Base-by-base conservation (phyloP, 1,140 invertebrate species). In the Aphaenogaster rudis region DNA sequence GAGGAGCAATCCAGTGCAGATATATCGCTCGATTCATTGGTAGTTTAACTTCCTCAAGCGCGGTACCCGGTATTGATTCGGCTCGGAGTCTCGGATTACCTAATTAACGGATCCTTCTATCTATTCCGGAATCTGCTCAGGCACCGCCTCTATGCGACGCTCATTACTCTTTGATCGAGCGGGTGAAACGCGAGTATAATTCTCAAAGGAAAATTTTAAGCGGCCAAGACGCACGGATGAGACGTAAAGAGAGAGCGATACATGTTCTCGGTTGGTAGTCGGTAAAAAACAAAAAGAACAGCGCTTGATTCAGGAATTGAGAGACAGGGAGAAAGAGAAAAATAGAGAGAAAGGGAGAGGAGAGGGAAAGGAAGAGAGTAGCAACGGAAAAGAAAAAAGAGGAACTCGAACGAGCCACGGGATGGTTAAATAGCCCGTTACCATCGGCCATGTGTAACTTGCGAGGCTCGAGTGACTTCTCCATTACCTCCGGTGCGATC, bases 401-500 rank as follows among this genome's bases (percentile, higher is more conserved):
- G 87, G 15, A 89, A 91, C 64, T 87, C 86, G 87, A 92, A 90
- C 86, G 77, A 92, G 86, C 64, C 17, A 21, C 33, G 61, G 80
- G 81, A 82, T 76, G 52, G 82, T 84, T 88, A 92, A 92, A 92
- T 93, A 91, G 80, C 67, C 88, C 81, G 86, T 91, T 88, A 88
- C 79, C 78, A 72, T 88, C 45, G 59, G 39, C 69, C 86, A 88
- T 88, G 89, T 90, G 88, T 92, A 92, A 93, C 87, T 92, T 90
- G 78, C 82, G 52, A 88, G 84, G 86, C 86, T 93, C 89, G 88
- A 93, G 91, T 93, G 90, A 92, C 91, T 94, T 89, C 88, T 90
- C 91, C 91, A 91, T 92, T 93, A 93, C 79, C 63, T 71, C 48
- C 61, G 63, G 54, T 54, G 71, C 79, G 54, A 71, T 64, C 59